phyloP scores from a whole-genome alignment of 2,113 vertebrate species.

The Phyllostomus hastatus region DNA sequence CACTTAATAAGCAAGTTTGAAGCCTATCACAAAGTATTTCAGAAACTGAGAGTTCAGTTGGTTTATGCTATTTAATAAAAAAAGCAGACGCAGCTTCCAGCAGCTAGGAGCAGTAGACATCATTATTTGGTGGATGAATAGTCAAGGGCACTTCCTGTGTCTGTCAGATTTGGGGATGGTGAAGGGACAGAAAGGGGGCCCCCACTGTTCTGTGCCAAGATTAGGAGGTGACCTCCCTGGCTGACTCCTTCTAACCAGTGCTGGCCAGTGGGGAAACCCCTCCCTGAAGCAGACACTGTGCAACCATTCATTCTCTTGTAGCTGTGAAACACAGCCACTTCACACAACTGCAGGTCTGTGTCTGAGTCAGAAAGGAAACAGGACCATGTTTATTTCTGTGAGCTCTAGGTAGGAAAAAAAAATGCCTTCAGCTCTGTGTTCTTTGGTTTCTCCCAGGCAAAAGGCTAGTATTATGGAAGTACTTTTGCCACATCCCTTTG shows the following conservation, averaged over 20 bases:
- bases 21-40: not conserved
- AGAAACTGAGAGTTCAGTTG: not conserved
- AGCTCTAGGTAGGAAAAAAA: not conserved
- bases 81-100: not conserved
- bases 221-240: not conserved
- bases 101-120: not conserved
- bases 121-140: not conserved
- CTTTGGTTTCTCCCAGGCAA: conserved; percentile 21
- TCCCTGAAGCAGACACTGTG: not conserved
- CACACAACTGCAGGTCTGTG: not conserved
- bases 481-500: conserved; percentile 20
- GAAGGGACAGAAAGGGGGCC: not conserved
- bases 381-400: conserved; percentile 29
- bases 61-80: not conserved
- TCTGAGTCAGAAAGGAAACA: conserved; percentile 21
- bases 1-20: not conserved
- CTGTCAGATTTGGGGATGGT: not conserved
- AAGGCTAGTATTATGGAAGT: conserved; percentile 2
- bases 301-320: not conserved
- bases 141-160: not conserved
- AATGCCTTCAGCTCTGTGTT: not conserved
- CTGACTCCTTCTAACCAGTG: not conserved
- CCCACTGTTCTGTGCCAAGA: accelerated
- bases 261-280: not conserved
- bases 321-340: not conserved